These are phyloP conservation scores for Dendroctonus ponderosae DNA, from an alignment of 1,140 invertebrate species.

Conservation along the genomic window DNA sequence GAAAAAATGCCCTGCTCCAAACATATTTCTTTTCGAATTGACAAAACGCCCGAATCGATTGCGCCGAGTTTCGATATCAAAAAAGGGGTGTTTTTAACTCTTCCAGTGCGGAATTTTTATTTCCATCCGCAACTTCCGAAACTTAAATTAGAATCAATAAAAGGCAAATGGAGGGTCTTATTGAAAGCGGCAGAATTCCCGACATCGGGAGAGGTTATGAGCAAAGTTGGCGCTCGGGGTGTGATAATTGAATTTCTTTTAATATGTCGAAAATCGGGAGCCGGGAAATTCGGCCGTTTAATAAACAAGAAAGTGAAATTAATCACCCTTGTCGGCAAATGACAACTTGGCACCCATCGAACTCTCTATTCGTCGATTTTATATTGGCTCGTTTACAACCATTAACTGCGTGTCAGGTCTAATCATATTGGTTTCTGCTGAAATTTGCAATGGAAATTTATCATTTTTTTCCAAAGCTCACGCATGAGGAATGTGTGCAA, in stretches of 20 bases:
- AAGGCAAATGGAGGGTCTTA: conserved; percentile 16
- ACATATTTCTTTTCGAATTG: too few relatives aligned
- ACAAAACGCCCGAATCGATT: too few relatives aligned
- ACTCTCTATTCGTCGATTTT: too few relatives aligned
- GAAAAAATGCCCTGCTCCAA: too few relatives aligned
- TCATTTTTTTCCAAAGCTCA: too few relatives aligned
- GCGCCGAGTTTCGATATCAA: too few relatives aligned
- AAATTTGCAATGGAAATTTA: too few relatives aligned
- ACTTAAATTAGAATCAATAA: conserved; percentile 28
- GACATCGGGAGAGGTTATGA: conserved; percentile 17
- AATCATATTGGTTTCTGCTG: too few relatives aligned
- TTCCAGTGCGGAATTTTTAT: conserved; percentile 12
- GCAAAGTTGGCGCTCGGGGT: conserved; percentile 17
- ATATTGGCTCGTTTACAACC: too few relatives aligned
- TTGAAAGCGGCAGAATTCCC: conserved; percentile 13
- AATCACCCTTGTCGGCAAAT: not conserved
- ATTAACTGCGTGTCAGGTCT: too few relatives aligned
- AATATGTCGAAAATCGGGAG: conserved; percentile 9
- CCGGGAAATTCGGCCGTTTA: conserved; percentile 9
- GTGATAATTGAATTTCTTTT: conserved; percentile 22
- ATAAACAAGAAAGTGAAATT: conserved; percentile 1
- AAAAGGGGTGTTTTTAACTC: conserved; percentile 6
- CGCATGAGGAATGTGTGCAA: too few relatives aligned
- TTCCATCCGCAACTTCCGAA: conserved; percentile 2
- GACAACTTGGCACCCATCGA: too few relatives aligned